phyloP scores from a whole-genome alignment of 2,113 vertebrate species.

The Vulpes lagopus region DNA sequence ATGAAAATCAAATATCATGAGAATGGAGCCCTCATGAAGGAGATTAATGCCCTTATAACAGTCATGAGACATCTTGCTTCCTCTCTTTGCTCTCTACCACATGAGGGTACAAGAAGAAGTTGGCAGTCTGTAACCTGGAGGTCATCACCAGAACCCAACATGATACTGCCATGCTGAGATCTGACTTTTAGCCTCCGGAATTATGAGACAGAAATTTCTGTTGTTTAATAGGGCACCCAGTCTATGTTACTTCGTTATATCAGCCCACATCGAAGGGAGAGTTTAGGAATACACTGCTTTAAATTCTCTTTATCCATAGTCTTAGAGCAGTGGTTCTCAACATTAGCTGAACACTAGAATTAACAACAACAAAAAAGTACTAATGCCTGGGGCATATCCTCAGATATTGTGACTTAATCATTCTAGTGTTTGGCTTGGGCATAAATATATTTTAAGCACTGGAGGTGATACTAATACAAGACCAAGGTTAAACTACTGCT shows the following conservation, averaged over 20 bases:
- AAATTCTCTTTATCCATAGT: not conserved
- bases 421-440: not conserved
- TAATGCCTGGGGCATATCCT: not conserved
- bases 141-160: not conserved
- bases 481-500: conserved; percentile 20
- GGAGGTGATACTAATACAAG: not conserved
- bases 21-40: not conserved
- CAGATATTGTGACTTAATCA: conserved; percentile 1
- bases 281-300: not conserved
- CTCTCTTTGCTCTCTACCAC: not conserved
- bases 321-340: not conserved
- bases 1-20: not conserved
- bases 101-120: not conserved
- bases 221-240: not conserved
- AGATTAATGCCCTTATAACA: not conserved
- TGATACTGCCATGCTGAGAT: not conserved
- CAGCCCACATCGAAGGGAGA: not conserved
- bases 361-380: not conserved
- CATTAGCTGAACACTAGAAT: not conserved
- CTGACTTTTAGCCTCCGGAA: not conserved
- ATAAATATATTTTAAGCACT: not conserved
- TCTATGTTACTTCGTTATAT: not conserved
- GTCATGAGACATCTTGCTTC: not conserved
- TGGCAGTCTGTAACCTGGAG: not conserved
- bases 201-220: not conserved